Base-by-base conservation (phyloP, 2,888 invertebrate species). In the Cataglyphis rosenhaueri region DNA sequence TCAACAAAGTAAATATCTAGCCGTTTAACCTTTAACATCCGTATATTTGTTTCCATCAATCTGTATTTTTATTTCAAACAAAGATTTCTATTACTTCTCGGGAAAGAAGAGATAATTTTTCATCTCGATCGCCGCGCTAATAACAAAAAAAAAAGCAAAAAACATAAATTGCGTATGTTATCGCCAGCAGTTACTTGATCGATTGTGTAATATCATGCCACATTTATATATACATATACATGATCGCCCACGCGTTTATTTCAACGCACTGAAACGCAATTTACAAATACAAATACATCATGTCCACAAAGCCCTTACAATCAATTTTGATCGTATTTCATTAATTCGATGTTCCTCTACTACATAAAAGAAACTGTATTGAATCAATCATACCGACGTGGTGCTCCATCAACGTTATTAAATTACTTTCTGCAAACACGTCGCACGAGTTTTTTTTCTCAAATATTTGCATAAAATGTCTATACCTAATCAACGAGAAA, bases 181-280 rank as follows among this genome's bases (percentile, higher is more conserved):
- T 52, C n/a, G n/a, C 48, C 32, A 48, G 3, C 32, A 15, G 64
- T 29, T 44, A 10, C 44, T 44, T 15, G 8, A 74, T 74, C 74
- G 74, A 75, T 75, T 75, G 74, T 75, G 74, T 75, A 65, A 76
- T 68, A 55, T 76, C 29, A 52, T 76, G 76, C n/a, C 52, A 70
- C 29, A 25, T 44, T 68, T 29, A 32, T n/a, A 44, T 44, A 21
- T 29, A 15, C 44, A 15, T 6, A 44, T 44, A 15, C 4, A 44
- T 52, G 18, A 35, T 76, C 70, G 70, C 25, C 52, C 52, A 68
- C 68, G 48, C 48, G 52, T 66, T 21, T 52, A 21, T 66, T 76
- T 66, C 29, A 52, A 52, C 48, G 25, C 25, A 25, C n/a, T 35
- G 48, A 35, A 66, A 52, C 48, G 25, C n/a, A 76, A 76, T 76